Base-by-base conservation (phyloP, 2,888 invertebrate genomes). In the Volucella zonaria region DNA sequence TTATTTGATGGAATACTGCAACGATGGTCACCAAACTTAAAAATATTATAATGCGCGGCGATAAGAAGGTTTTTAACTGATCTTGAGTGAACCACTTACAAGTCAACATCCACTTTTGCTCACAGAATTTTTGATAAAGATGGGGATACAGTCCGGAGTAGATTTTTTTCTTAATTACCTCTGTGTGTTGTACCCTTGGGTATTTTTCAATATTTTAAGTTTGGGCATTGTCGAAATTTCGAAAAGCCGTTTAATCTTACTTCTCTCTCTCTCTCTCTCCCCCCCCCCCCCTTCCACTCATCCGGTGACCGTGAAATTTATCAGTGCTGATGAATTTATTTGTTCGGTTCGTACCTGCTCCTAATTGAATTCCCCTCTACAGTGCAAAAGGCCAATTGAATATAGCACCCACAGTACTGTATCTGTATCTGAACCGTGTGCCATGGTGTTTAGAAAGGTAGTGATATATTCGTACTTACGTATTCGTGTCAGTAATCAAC, bases 321-420 rank as follows among this genome's bases (percentile, higher is more conserved):
- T 71, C 49, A 49, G 70, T 68, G 23, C 23, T 59, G 56, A 78
- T 62, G 42, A 70, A 79, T 75, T 74, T 78, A 62, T 75, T 75
- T 61, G 59, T 80, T 66, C 23, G 42, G 15, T 67, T 56, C 78
- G 82, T 78, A 78, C 42, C 78, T 61, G 66, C 56, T 71, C 56
- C 49, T 70, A 52, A 67, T 85, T 71, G 61, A 67, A 31, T 43
- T n/a, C 10, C 23, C 23, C 23, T 23, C 23, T 23, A 23, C 8
- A 67, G 71, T 61, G 67, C 75, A 81, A 81, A 23, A 80, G 80
- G 75, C 71, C 71, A 85, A 80, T 85, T 80, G 76, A 62, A 64
- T 80, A 75, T 61, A 80, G 54, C 76, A 15, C 70, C 56, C 18
- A 77, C 56, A 11, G 31, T 62, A 45, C 62, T 18, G 47, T 52